Evolutionary conservation across 1,140 invertebrate genomes (phyloP).

Genomic region (Drosophila mayri): DNA sequence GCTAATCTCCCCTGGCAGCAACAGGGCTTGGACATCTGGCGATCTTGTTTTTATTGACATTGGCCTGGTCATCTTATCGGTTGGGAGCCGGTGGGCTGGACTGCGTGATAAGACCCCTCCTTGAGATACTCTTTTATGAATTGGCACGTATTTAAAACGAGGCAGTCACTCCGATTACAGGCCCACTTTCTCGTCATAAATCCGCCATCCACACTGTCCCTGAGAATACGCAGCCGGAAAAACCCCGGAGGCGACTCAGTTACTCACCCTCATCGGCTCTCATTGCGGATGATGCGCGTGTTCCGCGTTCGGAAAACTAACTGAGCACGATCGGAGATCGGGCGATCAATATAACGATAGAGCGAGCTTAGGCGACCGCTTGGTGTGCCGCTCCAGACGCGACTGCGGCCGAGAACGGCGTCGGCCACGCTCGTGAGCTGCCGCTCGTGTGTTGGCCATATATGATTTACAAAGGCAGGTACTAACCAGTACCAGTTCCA

Average conservation of each 20-base stretch:
- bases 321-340: not conserved
- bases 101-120: conserved; percentile 35
- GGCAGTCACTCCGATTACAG: conserved; percentile 2
- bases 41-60: conserved; percentile 25
- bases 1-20: conserved; percentile 46
- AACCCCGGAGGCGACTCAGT: conserved; percentile 13
- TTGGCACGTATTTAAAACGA: conserved; percentile 48
- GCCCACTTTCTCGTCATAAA: conserved; percentile 23
- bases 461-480: conserved; percentile 57
- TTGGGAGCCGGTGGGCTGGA: not conserved
- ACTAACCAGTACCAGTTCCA: too few relatives aligned
- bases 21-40: conserved; percentile 3
- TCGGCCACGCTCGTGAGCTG: conserved; percentile 3
- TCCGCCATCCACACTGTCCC: conserved; percentile 4
- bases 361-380: conserved; percentile 44
- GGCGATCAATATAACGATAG: not conserved
- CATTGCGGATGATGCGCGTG: conserved; percentile 32
- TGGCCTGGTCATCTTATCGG: conserved; percentile 29
- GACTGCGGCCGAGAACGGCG: conserved; percentile 32
- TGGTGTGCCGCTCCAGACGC: conserved; percentile 57
- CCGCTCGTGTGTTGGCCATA: conserved; percentile 22
- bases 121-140: conserved; percentile 49
- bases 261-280: conserved; percentile 58
- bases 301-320: conserved; percentile 16
- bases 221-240: conserved; percentile 23